Percentiles rank a stretch among this genome's conserved stretches.
These are phyloP conservation scores for Pangasius macronema DNA, from an alignment of 2,797 vertebrate genomes.

Conservation along the genomic window DNA sequence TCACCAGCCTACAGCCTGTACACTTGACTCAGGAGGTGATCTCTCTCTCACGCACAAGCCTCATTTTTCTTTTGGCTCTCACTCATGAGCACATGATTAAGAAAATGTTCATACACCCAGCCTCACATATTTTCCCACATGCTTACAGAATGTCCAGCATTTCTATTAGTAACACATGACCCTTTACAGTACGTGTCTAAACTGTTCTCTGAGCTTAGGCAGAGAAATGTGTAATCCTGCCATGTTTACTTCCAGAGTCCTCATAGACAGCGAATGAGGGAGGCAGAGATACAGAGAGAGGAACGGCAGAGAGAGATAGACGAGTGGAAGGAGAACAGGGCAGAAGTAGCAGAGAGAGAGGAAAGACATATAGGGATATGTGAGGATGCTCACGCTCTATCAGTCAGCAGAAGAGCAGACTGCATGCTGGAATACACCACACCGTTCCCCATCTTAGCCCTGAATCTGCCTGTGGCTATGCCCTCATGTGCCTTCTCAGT, in stretches of 20 bases:
- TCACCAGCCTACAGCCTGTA: conserved; percentile 86
- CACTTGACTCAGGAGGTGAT: conserved; percentile 86
- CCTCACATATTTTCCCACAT: not conserved
- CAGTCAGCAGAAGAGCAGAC: conserved; percentile 30
- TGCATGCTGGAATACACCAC: not conserved
- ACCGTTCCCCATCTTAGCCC: conserved; percentile 37
- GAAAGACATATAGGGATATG: conserved; percentile 30
- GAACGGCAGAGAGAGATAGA: conserved; percentile 59
- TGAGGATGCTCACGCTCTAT: conserved; percentile 1
- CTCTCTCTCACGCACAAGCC: conserved; percentile 29
- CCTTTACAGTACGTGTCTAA: not conserved
- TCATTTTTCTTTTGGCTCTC: conserved; percentile 2
- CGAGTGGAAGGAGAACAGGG: conserved; percentile 54
- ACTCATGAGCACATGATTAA: conserved; percentile 1
- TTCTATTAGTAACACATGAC: not conserved
- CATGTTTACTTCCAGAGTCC: conserved; percentile 54
- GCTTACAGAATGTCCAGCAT: not conserved
- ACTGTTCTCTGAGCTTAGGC: not conserved
- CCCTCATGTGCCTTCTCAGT: conserved; percentile 44
- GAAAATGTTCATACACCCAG: not conserved
- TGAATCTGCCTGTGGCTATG: conserved; percentile 48
- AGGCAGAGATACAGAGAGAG: conserved; percentile 34
- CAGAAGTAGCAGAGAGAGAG: conserved; percentile 49
- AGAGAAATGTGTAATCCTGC: conserved; percentile 35
- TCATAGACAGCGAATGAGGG: conserved; percentile 37